Evolutionary conservation across 2,113 vertebrate genomes (phyloP).

Genomic region (Pipa parva): DNA sequence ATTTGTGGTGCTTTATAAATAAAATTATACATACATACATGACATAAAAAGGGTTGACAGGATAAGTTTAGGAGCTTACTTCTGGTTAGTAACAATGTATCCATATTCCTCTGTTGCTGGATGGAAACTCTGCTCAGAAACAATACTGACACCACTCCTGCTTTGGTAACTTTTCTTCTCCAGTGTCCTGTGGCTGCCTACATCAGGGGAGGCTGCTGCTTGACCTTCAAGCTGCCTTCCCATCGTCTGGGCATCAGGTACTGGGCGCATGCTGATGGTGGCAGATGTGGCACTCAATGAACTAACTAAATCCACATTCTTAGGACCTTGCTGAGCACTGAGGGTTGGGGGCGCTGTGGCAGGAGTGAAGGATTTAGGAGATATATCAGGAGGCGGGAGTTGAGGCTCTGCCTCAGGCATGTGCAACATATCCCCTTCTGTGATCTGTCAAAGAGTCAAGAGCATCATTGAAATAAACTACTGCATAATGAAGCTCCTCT

Average conservation of each 20-base stretch:
- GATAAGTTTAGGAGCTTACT: constrained; percentile 65
- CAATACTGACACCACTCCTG: constrained; percentile 26
- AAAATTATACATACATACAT: no score
- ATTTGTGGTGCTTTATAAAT: no score
- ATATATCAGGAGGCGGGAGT: constrained; percentile 23
- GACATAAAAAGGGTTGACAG: neutral
- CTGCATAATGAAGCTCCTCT: neutral
- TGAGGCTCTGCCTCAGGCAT: constrained; percentile 42
- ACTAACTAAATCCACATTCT: neutral
- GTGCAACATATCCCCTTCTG: constrained; percentile 55
- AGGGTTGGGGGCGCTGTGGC: neutral
- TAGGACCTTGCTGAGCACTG: neutral
- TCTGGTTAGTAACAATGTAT: constrained; percentile 90
- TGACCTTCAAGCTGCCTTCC: neutral
- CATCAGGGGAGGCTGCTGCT: neutral
- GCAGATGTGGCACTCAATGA: neutral
- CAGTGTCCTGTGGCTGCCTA: neutral
- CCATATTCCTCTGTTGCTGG: constrained; percentile 78
- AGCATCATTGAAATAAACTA: neutral
- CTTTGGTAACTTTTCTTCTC: constrained; percentile 51
- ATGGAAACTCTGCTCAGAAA: constrained; percentile 18
- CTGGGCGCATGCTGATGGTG: constrained; percentile 3
- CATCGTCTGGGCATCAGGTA: constrained; percentile 7
- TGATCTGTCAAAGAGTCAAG: constrained; percentile 52
- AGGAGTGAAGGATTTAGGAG: constrained; percentile 41